Evolutionary conservation across 2,113 vertebrate species (phyloP), one percentile per base, ranked within the genome.

Genomic region (Acrocephalus arundinaceus): DNA sequence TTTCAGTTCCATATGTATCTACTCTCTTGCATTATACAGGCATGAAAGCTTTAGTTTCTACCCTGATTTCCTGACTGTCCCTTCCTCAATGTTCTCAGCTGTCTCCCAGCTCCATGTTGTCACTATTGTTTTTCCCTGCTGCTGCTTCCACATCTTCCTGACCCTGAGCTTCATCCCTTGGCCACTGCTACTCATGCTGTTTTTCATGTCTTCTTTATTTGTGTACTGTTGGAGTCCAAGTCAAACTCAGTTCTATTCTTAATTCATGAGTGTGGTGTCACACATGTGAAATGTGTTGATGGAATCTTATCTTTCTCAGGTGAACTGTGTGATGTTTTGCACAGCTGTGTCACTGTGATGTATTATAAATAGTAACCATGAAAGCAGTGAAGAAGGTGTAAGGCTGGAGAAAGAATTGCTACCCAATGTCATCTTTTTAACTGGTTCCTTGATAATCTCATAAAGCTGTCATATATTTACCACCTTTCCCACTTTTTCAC

Each of bases 271-370:
- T 71, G 24, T 80, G 30, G 39, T 86, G 90, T 88, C 81, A 89
- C n/a, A 46, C 10, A 9, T 28, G 20, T 87, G 65, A 94, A 83
- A 88, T 80, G 33, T 80, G 63, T 86, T 87, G 90, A 83, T 93
- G 79, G 74, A 54, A 52, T 93, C 68, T 88, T 89, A 55, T 37
- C 75, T 91, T 89, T 81, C 88, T 77, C 31, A 90, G 83, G 85
- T 93, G 90, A 96, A 78, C 66, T 68, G 28, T 61, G 54, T 87
- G 86, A 48, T 92, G 54, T 63, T 96, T 90, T 88, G 65, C 85
- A 80, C 85, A 83, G 65, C 79, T 84, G 35, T 58, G 31, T 80
- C 39, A 68, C 75, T 88, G 51, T 78, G 68, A 81, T 90, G 41
- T 78, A 27, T 83, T 88, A 77, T 67, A 88, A 84, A 90, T 72